A percentile compares a stretch with the other conserved stretches of the same genome.
Evolutionary conservation across 2,113 vertebrate genomes (phyloP).

Genomic region (Mus spicilegus): DNA sequence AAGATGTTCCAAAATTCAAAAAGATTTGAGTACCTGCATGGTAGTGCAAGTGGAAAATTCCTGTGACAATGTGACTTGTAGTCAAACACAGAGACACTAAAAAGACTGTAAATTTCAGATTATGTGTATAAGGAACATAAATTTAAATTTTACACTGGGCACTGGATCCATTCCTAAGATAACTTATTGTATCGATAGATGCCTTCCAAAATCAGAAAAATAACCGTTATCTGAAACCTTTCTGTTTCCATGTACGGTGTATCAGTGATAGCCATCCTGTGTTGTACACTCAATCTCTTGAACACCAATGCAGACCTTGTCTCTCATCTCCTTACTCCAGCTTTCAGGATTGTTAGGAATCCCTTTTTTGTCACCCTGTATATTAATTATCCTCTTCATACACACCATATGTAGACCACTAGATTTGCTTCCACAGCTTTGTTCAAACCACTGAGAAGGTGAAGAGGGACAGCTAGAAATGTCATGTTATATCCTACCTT

Average conservation of each 20-base stretch:
- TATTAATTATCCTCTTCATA: background rate
- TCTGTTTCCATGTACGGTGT: background rate
- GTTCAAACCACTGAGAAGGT: background rate
- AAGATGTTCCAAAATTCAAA: background rate
- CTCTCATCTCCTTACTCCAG: background rate
- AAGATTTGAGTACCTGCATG: background rate
- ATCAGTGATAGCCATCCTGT: background rate
- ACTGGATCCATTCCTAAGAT: background rate
- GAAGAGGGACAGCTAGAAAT: constrained; percentile 20
- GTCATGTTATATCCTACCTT: background rate
- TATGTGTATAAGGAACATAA: background rate
- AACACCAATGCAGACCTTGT: background rate
- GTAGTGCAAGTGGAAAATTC: background rate
- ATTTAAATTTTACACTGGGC: background rate
- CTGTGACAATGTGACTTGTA: background rate
- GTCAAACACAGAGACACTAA: background rate
- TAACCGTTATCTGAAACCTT: background rate
- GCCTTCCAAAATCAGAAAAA: background rate
- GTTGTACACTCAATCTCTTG: background rate
- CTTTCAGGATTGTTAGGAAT: constrained; percentile 9
- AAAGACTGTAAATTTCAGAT: background rate
- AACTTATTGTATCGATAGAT: background rate
- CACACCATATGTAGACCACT: background rate
- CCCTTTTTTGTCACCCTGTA: background rate
- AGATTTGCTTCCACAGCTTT: background rate